Evolutionary conservation across 2,797 vertebrate genomes (phyloP), one percentile per base, ranked within the genome.

Genomic region (Tiaroga cobitis): DNA sequence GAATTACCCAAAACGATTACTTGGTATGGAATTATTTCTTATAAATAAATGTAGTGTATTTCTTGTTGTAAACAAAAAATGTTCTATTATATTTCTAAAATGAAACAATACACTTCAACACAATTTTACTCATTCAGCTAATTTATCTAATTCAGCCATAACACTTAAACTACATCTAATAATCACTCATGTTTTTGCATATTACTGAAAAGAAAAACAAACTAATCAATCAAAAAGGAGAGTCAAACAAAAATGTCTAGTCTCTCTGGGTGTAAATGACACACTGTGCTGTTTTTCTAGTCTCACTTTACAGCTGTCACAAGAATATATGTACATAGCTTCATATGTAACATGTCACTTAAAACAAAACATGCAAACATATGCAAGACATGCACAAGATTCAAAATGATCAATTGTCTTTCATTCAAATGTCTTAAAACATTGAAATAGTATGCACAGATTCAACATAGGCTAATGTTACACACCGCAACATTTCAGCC

Each of bases 341-440:
- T 63, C 6, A 80, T 49, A 63, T 67, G 19, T 13, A 39, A 6
- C 67, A 21, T 75, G 46, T 21, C 73, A 54, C n/a, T 46, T 32
- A 80, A 80, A 80, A 43, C 41, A 80, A 80, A 65, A 80, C 10
- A 49, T 80, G 59, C 77, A 80, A 67, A 75, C 46, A 49, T 10
- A 18, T 19, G 15, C n/a, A 51, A 74, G 26, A 51, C 46, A 74
- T 51, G 26, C 18, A 39, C 24, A 21, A 8, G 7, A 56, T 76
- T 37, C 3, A 1, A 37, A 76, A 76, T 8, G 21, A 76, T 76
- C 0, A 5, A 76, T 76, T 21, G 19, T 11, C 5, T 76, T 56
- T 7, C 15, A 16, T 46, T 46, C 46, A 46, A 46, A 46, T 46
- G 46, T 16, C 46, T 46, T 46, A 46, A 46, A 46, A 46, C 13